Evolutionary conservation across 2,113 vertebrate genomes (phyloP), one percentile per base, ranked within the genome.

Genomic region (Aramus guarauna): DNA sequence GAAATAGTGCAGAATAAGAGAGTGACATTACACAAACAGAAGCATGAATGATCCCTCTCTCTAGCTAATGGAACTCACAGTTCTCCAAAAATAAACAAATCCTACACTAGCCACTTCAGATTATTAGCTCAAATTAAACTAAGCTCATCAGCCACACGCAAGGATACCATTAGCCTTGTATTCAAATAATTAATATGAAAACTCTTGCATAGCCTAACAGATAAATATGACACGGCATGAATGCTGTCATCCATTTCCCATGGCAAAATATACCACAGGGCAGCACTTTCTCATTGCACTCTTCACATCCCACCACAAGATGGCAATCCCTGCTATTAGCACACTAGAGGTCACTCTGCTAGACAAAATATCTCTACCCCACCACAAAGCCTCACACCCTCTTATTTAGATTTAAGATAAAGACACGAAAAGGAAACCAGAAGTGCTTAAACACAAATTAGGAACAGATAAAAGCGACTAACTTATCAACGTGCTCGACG

Each of bases 291-390:
- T 72, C 45, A 16, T 5, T 75, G 69, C 10, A 34, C 26, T 68
- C 72, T 50, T 89, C 90, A 17, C 41, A 34, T 79, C 68, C 87
- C 76, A 64, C 96, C 97, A 97, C 92, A 62, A 94, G 96, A 85
- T 96, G 96, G 96, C 95, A 96, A 91, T 64, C 75, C 62, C 67
- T 55, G 41, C 81, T 79, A 52, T 37, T 12, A 73, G 52, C 63
- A 92, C 83, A n/a, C 29, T 7, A 41, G 27, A 88, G 55, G 29
- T 59, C 87, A 74, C 50, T 11, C 63, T 18, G n/a, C 43, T 11
- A 55, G 15, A 29, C n/a, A 81, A 64, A 73, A 2, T 17, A 56
- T 8, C 60, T 75, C 60, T 15, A 17, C 6, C 11, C 41, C 72
- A 37, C 21, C 27, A 55, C 41, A 60, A 63, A 34, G 47, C 32